These are phyloP conservation scores for Pitta sordida DNA, from an alignment of 2,113 vertebrate species.

Conservation along the genomic window DNA sequence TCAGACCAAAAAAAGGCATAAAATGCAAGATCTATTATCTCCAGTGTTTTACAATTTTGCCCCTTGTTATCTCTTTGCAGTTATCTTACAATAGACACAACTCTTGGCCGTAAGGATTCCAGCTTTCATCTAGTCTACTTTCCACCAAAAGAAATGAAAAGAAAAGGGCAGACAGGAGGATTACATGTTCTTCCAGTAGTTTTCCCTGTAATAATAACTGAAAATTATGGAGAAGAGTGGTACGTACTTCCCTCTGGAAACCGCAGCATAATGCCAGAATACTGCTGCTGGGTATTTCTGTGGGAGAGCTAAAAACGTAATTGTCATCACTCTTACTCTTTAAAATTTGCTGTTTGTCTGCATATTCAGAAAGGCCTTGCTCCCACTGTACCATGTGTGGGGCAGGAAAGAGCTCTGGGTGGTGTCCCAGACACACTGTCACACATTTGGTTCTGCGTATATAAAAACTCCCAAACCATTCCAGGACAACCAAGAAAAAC, in stretches of 20 bases:
- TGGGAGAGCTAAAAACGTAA: background rate
- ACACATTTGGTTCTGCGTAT: background rate
- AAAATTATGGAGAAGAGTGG: background rate
- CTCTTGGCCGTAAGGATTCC: background rate
- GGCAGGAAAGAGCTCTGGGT: background rate
- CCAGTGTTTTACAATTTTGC: background rate
- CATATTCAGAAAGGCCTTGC: background rate
- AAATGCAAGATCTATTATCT: background rate
- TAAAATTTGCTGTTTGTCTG: background rate
- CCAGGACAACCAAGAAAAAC: background rate
- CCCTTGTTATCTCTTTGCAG: background rate
- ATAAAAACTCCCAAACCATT: background rate
- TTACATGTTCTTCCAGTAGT: background rate
- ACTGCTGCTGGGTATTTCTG: background rate
- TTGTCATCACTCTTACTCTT: background rate
- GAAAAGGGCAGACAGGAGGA: accelerated
- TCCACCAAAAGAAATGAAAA: background rate
- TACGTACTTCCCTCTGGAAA: background rate
- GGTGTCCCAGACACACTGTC: background rate
- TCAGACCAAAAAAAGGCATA: background rate
- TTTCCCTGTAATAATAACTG: background rate
- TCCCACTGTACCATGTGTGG: background rate
- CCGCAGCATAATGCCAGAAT: background rate
- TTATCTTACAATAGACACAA: background rate
- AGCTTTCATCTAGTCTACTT: background rate